Base-by-base conservation (phyloP, 2,797 vertebrate genomes). In the Ambastaia sidthimunki region DNA sequence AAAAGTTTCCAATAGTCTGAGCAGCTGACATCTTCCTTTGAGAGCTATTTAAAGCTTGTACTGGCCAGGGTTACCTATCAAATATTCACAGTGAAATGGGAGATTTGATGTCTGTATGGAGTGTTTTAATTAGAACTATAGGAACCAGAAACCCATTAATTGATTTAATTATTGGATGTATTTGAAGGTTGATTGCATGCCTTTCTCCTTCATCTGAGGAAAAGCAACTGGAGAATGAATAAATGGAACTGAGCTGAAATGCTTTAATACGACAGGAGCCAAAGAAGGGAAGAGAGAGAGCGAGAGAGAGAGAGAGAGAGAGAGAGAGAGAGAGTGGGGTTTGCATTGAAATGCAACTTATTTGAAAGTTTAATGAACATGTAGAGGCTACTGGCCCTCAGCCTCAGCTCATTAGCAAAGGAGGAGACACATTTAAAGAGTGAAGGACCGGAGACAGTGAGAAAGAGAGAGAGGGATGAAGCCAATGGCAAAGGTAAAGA, bases 1-100 rank as follows among this genome's bases (percentile, higher is more conserved):
- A 62, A 69, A 12, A 48, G 68, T 62, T 55, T 34, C 16, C 21
- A 28, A 37, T 41, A n/a, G 63, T 52, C 25, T 80, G 60, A 31
- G 19, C 7, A 57, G 23, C 25, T 52, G 68, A 57, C 15, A 37
- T 7, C 50, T 73, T 63, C 9, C 68, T 78, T 59, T 50, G 31
- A 48, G 34, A 65, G 57, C 72, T 82, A 77, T 79, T 72, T 79
- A 65, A 76, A 77, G 59, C 69, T 28, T 44, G 50, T 62, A 15
- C 18, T 78, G 69, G 44, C 37, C 68, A 73, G 81, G 79, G 82
- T 83, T 81, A 68, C 25, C 25, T 55, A 75, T 75, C 66, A 78
- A 70, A 23, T 63, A 77, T 77, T 69, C 21, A 18, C 13, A 63
- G 23, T 48, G 60, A 71, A 81, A 78, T 19, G 18, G 48, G 68